A percentile compares a stretch with the other conserved stretches of the same genome.
These are phyloP conservation scores for Urocyon cinereoargenteus DNA, from an alignment of 2,797 vertebrate species.

Conservation along the genomic window DNA sequence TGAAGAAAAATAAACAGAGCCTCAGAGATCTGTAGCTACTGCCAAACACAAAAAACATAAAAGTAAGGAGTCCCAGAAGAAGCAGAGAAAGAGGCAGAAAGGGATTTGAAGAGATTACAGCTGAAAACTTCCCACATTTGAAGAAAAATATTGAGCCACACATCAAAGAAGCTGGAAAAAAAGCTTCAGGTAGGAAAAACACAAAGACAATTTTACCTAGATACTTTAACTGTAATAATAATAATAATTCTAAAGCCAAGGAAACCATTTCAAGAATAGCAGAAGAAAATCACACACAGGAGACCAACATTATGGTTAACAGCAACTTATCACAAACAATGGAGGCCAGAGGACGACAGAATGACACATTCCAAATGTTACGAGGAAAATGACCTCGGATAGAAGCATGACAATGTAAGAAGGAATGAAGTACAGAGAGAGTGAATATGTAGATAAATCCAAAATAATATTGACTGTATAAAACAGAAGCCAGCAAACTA, in stretches of 20 bases:
- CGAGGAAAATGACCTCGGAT: background rate
- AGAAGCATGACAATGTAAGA: background rate
- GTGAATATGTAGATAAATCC: background rate
- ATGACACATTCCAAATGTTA: background rate
- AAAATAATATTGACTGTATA: background rate
- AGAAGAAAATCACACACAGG: background rate
- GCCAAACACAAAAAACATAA: background rate
- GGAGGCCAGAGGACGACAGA: background rate
- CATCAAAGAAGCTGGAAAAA: background rate
- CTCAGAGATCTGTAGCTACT: background rate
- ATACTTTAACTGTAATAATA: background rate
- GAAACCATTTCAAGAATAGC: background rate
- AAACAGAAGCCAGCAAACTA: background rate
- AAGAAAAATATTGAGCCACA: slow-evolving; percentile 13
- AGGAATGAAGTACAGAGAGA: background rate
- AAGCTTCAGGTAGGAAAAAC: background rate
- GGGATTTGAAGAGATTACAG: background rate
- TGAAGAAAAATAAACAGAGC: background rate
- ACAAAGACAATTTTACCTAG: background rate
- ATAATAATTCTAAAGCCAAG: slow-evolving; percentile 1
- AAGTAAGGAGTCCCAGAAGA: background rate
- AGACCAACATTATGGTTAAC: background rate
- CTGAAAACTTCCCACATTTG: background rate
- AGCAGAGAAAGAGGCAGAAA: background rate
- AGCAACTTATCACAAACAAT: background rate